phyloP scores from a whole-genome alignment of 2,797 vertebrate species.

The Anabas testudineus region DNA sequence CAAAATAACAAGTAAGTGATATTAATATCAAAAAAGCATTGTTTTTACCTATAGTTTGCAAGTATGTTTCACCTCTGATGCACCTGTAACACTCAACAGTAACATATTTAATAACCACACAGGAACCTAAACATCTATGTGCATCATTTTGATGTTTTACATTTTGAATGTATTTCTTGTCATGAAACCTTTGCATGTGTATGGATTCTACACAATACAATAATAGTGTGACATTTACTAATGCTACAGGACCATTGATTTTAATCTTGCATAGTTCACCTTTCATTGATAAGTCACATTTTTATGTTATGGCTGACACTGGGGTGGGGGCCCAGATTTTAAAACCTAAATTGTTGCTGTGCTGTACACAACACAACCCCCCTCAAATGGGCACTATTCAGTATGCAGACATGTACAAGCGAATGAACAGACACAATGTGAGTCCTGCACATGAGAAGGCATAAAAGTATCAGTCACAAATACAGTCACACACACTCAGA shows the following conservation, averaged over 20 bases:
- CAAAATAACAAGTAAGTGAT: too few relatives aligned
- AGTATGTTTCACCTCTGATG: too few relatives aligned
- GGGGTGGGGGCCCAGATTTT: conserved; percentile 13
- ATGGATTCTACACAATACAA: neutral
- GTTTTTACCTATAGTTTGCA: too few relatives aligned
- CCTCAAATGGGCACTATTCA: neutral
- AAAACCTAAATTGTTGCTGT: neutral
- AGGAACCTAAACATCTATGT: too few relatives aligned
- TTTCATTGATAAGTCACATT: conserved; percentile 24
- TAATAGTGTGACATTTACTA: conserved; percentile 36
- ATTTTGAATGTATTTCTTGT: too few relatives aligned
- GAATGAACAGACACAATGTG: neutral
- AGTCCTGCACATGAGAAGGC: conserved; percentile 16
- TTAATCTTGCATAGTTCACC: conserved; percentile 3
- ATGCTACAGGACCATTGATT: conserved; percentile 44
- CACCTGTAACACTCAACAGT: too few relatives aligned
- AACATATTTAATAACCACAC: too few relatives aligned
- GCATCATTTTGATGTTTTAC: too few relatives aligned
- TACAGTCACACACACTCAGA: conserved; percentile 43
- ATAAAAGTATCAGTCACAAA: conserved; percentile 23
- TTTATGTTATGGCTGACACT: conserved; percentile 1
- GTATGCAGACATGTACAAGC: too few relatives aligned
- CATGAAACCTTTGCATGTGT: too few relatives aligned
- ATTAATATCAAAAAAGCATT: too few relatives aligned
- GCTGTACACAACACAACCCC: neutral